Percentiles rank a stretch among this genome's conserved stretches.
phyloP scores from a whole-genome alignment of 2,113 vertebrate species.

The Ploceus nigricollis region DNA sequence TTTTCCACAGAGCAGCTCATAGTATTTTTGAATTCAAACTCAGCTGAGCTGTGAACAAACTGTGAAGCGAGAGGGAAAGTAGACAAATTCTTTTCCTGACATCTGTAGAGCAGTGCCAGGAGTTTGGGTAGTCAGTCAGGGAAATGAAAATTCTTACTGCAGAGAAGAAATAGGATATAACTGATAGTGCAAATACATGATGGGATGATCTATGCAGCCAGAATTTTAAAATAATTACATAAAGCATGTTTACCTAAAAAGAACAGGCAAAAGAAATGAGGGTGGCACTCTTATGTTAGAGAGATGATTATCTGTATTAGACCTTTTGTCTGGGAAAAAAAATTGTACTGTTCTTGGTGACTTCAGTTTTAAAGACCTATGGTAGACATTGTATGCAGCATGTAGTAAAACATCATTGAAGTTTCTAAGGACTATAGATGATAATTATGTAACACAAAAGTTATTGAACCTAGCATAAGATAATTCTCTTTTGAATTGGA shows the following conservation, averaged over 20 bases:
- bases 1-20: background rate
- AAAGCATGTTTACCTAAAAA: background rate
- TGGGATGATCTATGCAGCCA: background rate
- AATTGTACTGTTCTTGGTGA: background rate
- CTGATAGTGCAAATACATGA: background rate
- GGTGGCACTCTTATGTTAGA: background rate
- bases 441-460: constrained; percentile 28
- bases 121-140: background rate
- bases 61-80: background rate
- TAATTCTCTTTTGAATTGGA: background rate
- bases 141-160: background rate
- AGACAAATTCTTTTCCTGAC: background rate
- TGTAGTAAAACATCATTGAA: background rate
- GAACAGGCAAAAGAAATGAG: background rate
- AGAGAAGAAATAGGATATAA: background rate
- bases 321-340: background rate
- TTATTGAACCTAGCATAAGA: background rate
- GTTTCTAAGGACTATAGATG: constrained; percentile 2
- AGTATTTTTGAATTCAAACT: constrained; percentile 19
- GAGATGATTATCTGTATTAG: background rate
- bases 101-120: background rate
- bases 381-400: background rate
- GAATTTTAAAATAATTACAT: background rate
- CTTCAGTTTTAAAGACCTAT: background rate
- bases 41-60: background rate